Evolutionary conservation across 2,888 invertebrate species (phyloP).

Genomic region (Amblyjoppa proteus): DNA sequence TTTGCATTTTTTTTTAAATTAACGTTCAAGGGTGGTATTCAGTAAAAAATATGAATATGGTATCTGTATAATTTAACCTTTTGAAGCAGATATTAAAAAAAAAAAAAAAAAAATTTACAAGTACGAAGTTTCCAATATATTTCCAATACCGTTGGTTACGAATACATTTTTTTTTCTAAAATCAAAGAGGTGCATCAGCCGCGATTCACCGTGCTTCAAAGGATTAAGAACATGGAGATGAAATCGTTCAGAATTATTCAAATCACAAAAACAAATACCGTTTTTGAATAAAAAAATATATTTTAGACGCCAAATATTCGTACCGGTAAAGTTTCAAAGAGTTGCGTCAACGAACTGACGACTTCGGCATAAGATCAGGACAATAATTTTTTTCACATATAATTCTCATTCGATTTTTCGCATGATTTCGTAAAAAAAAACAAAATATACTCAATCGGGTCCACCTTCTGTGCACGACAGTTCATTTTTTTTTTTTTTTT

Average conservation of each 20-base stretch:
- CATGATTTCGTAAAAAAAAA: background rate
- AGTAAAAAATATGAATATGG: background rate
- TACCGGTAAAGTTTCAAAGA: background rate
- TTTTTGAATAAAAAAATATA: background rate
- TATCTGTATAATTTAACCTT: too few relatives aligned
- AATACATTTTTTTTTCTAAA: too few relatives aligned
- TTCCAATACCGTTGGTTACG: too few relatives aligned
- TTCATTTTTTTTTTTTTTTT: conserved; percentile 3
- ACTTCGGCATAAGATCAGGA: background rate
- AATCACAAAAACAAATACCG: background rate
- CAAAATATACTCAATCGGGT: conserved; percentile 54
- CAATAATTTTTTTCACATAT: background rate
- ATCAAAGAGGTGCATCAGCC: too few relatives aligned
- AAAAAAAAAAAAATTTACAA: too few relatives aligned
- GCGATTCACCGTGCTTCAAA: too few relatives aligned
- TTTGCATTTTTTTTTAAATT: background rate
- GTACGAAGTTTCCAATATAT: too few relatives aligned
- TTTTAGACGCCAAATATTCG: background rate
- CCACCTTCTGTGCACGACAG: conserved; percentile 58
- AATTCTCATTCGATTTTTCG: background rate
- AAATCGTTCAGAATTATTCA: background rate
- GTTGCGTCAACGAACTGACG: background rate
- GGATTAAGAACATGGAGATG: background rate
- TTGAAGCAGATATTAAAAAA: too few relatives aligned
- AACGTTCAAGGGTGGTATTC: background rate